Conservation (phyloP, 2,113 vertebrate species). For the Melanotaenia duboulayi region DNA sequence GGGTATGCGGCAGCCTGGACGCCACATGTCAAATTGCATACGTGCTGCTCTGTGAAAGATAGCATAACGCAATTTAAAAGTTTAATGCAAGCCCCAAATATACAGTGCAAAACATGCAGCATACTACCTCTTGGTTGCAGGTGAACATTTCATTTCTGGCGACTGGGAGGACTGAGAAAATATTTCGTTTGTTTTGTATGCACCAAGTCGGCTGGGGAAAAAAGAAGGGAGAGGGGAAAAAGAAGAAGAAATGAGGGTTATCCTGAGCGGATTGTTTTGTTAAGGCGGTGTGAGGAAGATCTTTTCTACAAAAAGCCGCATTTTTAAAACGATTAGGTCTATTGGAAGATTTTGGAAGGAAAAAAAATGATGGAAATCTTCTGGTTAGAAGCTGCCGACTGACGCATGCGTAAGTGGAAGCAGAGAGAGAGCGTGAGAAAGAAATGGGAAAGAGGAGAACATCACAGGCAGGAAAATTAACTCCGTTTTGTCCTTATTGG, state of each 20-base stretch:
- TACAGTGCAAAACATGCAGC: constrained; percentile 47
- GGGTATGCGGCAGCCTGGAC: constrained; percentile 30
- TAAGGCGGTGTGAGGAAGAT: constrained; percentile 20
- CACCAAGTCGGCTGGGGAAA: constrained; percentile 14
- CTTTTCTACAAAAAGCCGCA: background rate
- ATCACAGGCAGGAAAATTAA: constrained; percentile 22
- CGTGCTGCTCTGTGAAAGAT: constrained; percentile 51
- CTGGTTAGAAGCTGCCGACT: constrained; percentile 26
- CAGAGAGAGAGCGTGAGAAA: constrained; percentile 55
- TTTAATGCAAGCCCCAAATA: constrained; percentile 49
- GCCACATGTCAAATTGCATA: constrained; percentile 56
- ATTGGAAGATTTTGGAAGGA: constrained; percentile 43
- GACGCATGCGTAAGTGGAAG: constrained; percentile 67
- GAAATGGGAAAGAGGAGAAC: constrained; percentile 40
- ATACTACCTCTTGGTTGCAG: constrained; percentile 59
- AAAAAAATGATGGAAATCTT: constrained; percentile 58
- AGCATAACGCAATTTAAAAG: constrained; percentile 65
- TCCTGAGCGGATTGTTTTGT: constrained; percentile 60
- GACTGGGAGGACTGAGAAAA: constrained; percentile 41
- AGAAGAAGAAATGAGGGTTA: constrained; percentile 8
- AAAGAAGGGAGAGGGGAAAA: no score
- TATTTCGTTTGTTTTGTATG: constrained; percentile 14
- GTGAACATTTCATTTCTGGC: constrained; percentile 50
- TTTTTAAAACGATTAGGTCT: constrained; percentile 25
- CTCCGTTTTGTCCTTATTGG: constrained; percentile 8